These are phyloP conservation scores for Rostratula benghalensis DNA, from an alignment of 2,113 vertebrate species.

Conservation along the genomic window DNA sequence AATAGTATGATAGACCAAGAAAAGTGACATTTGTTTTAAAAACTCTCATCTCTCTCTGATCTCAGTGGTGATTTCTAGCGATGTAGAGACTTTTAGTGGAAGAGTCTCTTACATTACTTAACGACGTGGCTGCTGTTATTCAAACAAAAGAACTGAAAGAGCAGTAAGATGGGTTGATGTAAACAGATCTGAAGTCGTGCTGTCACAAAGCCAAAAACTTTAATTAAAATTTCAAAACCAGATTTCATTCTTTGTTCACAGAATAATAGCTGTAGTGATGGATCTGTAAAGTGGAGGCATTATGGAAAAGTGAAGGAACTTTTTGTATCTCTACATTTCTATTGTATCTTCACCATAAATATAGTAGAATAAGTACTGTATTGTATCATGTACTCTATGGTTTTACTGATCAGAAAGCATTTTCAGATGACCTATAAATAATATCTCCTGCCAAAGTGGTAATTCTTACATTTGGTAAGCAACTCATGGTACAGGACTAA, in stretches of 20 bases:
- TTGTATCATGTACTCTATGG: background rate
- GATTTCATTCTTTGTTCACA: background rate
- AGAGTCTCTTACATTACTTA: background rate
- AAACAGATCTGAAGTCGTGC: background rate
- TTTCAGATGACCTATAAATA: background rate
- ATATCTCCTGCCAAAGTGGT: background rate
- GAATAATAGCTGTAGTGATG: background rate
- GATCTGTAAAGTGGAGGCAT: background rate
- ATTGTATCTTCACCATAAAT: background rate
- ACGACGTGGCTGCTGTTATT: background rate
- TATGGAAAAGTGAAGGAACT: background rate
- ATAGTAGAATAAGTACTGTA: background rate
- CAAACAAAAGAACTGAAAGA: background rate
- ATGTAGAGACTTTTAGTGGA: background rate
- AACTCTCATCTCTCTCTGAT: background rate
- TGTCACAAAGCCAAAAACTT: background rate
- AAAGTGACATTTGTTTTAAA: background rate
- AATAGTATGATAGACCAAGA: background rate
- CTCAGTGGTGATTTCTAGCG: no score
- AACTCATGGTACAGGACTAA: background rate
- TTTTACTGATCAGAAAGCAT: background rate
- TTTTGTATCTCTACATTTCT: background rate
- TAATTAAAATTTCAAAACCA: background rate
- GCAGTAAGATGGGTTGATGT: background rate
- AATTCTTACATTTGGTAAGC: background rate